Conservation (phyloP, 2,888 invertebrate species). For the Ganaspis brasiliensis region DNA sequence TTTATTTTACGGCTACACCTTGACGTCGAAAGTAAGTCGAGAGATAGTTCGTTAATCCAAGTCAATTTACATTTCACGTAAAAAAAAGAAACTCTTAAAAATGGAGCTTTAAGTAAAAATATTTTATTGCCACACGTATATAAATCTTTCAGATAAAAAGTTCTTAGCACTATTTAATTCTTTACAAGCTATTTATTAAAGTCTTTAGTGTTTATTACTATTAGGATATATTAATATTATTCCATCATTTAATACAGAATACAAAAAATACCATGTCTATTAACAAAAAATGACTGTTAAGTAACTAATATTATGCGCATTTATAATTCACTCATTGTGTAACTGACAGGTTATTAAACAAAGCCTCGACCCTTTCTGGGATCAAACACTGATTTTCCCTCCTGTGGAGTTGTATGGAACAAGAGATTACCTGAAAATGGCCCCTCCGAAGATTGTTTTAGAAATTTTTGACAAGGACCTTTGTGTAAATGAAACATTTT, state of each 20-base stretch:
- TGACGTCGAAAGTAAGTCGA: conserved; percentile 78
- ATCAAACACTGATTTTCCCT: conserved; percentile 82
- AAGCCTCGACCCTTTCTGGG: conserved; percentile 84
- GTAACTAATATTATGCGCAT: background rate
- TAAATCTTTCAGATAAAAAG: no score
- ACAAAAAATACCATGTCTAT: no score
- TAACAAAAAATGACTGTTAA: background rate
- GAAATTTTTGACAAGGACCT: conserved; percentile 81
- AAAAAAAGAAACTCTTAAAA: background rate
- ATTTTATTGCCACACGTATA: no score
- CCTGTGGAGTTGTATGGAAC: conserved; percentile 79
- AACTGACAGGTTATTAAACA: conserved; percentile 75
- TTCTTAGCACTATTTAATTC: no score
- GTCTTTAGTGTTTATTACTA: no score
- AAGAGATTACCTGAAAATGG: conserved; percentile 75
- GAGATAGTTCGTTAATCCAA: background rate
- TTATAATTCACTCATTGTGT: background rate
- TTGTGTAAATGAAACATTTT: conserved; percentile 69
- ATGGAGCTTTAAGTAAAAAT: no score
- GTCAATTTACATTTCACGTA: background rate
- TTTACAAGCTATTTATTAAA: no score
- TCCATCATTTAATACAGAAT: no score
- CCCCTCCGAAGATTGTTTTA: conserved; percentile 80
- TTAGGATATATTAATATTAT: no score
- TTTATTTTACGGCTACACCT: conserved; percentile 77